phyloP scores from a whole-genome alignment of 2,888 invertebrate species.

The Parnassius apollo region DNA sequence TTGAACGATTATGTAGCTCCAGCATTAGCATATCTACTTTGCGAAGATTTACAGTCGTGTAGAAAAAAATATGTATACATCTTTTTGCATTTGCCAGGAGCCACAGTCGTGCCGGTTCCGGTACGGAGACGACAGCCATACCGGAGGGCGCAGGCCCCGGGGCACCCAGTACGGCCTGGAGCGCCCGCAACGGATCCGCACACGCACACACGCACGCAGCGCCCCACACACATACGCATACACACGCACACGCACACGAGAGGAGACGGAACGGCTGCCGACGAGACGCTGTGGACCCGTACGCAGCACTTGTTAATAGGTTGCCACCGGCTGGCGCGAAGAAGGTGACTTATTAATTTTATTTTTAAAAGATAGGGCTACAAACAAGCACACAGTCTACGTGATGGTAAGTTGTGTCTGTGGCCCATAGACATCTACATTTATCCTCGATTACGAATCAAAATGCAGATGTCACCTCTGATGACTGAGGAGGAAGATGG shows the following conservation, averaged over 20 bases:
- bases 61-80: no score
- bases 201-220: slow-evolving; percentile 6
- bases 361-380: no score
- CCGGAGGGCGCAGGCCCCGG: slow-evolving; percentile 23
- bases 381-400: no score
- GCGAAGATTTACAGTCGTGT: no score
- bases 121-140: slow-evolving; percentile 47
- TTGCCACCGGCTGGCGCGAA: slow-evolving; percentile 70
- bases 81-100: slow-evolving; percentile 45
- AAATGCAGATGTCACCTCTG: no score
- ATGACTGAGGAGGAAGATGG: no score
- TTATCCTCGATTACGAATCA: no score
- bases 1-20: no score
- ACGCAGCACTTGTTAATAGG: slow-evolving; percentile 66
- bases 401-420: no score
- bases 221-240: neutral
- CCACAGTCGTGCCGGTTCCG: slow-evolving; percentile 61
- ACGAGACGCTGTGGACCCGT: slow-evolving; percentile 55
- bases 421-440: no score
- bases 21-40: no score
- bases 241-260: slow-evolving; percentile 35
- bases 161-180: slow-evolving; percentile 42
- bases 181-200: slow-evolving; percentile 48
- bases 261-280: slow-evolving; percentile 61
- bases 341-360: slow-evolving; percentile 48